phyloP scores from a whole-genome alignment of 2,113 vertebrate species.

The Sinocyclocheilus grahami region DNA sequence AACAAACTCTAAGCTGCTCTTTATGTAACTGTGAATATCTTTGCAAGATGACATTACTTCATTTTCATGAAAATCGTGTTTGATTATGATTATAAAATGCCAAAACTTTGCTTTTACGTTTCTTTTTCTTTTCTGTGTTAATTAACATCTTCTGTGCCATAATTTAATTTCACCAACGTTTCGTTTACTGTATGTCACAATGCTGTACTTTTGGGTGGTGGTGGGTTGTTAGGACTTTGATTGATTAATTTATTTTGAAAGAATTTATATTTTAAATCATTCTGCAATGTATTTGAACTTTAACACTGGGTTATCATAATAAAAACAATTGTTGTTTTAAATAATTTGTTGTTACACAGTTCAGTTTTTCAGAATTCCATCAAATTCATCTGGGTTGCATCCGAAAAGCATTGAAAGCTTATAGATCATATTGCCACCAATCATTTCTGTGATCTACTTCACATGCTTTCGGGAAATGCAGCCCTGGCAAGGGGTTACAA shows the following conservation, averaged over 20 bases:
- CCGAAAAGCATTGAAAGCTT: neutral
- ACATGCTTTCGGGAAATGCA: no score
- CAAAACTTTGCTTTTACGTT: neutral
- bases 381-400: neutral
- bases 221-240: neutral
- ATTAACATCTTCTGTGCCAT: conserved; percentile 44
- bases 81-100: neutral
- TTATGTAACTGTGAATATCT: conserved; percentile 17
- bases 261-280: conserved; percentile 15
- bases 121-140: neutral
- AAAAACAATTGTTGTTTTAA: conserved; percentile 19
- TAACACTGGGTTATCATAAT: conserved; percentile 29
- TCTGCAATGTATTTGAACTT: neutral
- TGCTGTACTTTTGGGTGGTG: conserved; percentile 24
- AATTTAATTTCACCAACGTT: neutral
- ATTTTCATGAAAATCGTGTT: neutral
- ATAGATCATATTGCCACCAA: no score
- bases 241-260: neutral
- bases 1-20: neutral
- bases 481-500: no score
- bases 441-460: no score
- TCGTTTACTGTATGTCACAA: conserved; percentile 9
- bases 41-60: conserved; percentile 10
- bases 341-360: neutral
- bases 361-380: neutral